Conservation (phyloP, 2,888 invertebrate genomes). For the Drosophila tanythrix region DNA sequence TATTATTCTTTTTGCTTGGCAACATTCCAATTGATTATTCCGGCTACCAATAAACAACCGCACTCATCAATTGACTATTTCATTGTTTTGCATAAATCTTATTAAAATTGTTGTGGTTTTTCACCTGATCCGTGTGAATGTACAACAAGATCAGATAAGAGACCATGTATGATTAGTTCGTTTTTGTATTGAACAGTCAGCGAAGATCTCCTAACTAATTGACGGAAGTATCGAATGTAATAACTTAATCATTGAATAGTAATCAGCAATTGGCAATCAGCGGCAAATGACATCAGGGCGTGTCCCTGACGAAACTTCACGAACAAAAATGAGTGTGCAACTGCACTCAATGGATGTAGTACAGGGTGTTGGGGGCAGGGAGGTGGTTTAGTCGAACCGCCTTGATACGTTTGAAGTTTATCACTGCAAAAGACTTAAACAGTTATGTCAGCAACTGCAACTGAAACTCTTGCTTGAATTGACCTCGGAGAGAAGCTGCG, state of each 20-base stretch:
- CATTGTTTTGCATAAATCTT: constrained; percentile 49
- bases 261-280: constrained; percentile 22
- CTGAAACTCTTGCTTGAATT: constrained; percentile 45
- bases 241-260: constrained; percentile 70
- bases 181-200: constrained; percentile 59
- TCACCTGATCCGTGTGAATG: constrained; percentile 64
- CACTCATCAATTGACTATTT: constrained; percentile 52
- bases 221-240: constrained; percentile 70
- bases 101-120: constrained; percentile 76
- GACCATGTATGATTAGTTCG: constrained; percentile 44
- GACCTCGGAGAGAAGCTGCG: background rate
- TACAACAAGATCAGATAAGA: constrained; percentile 74
- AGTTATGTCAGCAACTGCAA: constrained; percentile 56
- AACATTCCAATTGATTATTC: constrained; percentile 50
- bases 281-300: constrained; percentile 52
- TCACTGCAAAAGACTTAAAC: constrained; percentile 22
- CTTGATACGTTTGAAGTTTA: constrained; percentile 26
- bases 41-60: constrained; percentile 42
- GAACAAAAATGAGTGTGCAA: constrained; percentile 29
- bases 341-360: background rate
- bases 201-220: constrained; percentile 36
- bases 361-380: background rate
- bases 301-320: constrained; percentile 38
- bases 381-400: background rate
- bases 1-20: background rate